phyloP scores from a whole-genome alignment of 2,113 vertebrate species.

The Paramisgurnus dabryanus region DNA sequence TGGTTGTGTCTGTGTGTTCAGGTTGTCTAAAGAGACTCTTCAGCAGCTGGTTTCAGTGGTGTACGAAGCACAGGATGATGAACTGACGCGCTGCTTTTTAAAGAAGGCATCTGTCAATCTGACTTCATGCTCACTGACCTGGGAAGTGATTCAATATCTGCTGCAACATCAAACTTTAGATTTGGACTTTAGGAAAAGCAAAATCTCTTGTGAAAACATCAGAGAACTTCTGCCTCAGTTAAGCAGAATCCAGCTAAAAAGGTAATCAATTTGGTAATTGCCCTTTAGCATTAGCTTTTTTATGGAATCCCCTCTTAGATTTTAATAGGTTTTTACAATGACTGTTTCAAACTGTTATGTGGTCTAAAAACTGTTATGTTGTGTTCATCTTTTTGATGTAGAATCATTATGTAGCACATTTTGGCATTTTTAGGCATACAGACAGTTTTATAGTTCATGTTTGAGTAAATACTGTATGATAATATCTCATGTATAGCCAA shows the following conservation, averaged over 20 bases:
- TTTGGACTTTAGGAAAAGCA: conserved; percentile 50
- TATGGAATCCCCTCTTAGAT: too few species aligned
- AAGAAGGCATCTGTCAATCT: conserved; percentile 44
- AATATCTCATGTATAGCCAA: too few species aligned
- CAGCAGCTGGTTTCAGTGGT: conserved; percentile 47
- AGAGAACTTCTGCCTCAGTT: conserved; percentile 45
- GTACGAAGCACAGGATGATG: conserved; percentile 40
- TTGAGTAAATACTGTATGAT: too few species aligned
- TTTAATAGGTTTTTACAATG: too few species aligned
- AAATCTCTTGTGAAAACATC: conserved; percentile 10
- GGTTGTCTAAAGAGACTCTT: conserved; percentile 30
- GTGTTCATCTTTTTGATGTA: too few species aligned
- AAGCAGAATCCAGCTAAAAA: conserved; percentile 38
- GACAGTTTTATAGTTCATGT: too few species aligned
- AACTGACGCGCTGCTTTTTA: conserved; percentile 48
- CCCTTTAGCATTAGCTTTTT: too few species aligned
- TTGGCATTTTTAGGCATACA: too few species aligned
- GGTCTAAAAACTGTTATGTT: too few species aligned
- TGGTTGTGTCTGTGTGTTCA: conserved; percentile 9
- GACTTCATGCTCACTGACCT: conserved; percentile 46
- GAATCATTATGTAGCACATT: too few species aligned
- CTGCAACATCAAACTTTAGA: conserved; percentile 23
- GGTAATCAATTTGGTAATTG: conserved; percentile 14
- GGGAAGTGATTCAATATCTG: conserved; percentile 41
- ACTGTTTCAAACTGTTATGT: too few species aligned